Conservation (phyloP, 2,113 vertebrate genomes). For the Nibea coibor region DNA sequence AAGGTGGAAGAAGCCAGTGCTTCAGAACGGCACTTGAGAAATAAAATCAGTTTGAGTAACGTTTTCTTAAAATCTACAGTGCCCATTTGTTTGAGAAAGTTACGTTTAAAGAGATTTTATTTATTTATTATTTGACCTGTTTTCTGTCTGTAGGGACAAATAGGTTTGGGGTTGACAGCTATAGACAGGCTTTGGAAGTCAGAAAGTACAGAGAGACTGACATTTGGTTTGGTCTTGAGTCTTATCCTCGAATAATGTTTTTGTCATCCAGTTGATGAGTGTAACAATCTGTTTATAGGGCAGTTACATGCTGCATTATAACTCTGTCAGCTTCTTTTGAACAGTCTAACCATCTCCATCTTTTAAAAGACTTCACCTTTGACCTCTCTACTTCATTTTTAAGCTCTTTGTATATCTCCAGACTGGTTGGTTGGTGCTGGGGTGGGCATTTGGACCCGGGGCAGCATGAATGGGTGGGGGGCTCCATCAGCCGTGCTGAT, state of each 20-base stretch:
- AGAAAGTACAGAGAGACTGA: not conserved
- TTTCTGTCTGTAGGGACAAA: not conserved
- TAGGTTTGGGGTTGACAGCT: not conserved
- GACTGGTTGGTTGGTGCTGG: conserved; percentile 40
- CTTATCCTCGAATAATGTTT: not conserved
- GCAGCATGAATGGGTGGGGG: conserved; percentile 78
- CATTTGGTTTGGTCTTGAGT: not conserved
- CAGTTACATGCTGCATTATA: not conserved
- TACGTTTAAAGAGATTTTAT: too few relatives aligned
- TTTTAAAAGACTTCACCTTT: conserved; percentile 6
- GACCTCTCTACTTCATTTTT: not conserved
- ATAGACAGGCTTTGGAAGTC: too few relatives aligned
- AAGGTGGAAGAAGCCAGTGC: too few relatives aligned
- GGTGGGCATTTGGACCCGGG: conserved; percentile 83
- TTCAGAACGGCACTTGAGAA: too few relatives aligned
- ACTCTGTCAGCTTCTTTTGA: not conserved
- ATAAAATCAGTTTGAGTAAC: not conserved
- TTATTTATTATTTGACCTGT: not conserved
- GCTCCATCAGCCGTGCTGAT: conserved; percentile 85
- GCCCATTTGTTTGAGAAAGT: not conserved
- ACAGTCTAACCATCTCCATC: conserved; percentile 1
- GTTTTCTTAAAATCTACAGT: not conserved
- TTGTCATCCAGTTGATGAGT: not conserved
- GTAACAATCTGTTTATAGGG: not conserved
- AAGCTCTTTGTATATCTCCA: conserved; percentile 12